Evolutionary conservation across 2,797 vertebrate genomes (phyloP).

Genomic region (Botia almorhae): DNA sequence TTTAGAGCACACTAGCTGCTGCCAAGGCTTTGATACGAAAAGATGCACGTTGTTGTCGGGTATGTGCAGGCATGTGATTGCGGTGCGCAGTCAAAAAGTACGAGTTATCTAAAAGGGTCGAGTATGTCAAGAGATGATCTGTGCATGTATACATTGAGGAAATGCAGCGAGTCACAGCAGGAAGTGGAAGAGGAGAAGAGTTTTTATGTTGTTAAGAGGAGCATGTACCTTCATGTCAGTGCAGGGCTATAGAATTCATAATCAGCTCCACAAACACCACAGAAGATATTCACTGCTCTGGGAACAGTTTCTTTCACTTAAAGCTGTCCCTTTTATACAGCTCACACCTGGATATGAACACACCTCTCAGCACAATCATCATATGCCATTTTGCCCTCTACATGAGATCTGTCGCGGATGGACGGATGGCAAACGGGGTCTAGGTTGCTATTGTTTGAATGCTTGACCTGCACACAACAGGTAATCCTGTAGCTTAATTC

Average conservation of each 20-base stretch:
- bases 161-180: constrained; percentile 25
- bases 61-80: constrained; percentile 1
- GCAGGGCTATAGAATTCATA: not conserved
- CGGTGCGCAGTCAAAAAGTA: not conserved
- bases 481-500: not conserved
- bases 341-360: not conserved
- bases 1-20: not conserved
- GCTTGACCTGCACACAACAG: not conserved
- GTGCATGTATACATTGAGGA: constrained; percentile 8
- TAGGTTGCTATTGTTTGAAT: no score
- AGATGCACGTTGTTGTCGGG: constrained; percentile 35
- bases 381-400: not conserved
- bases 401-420: not conserved
- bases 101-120: constrained; percentile 8
- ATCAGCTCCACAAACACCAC: not conserved
- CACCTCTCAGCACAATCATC: not conserved
- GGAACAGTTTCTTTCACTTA: not conserved
- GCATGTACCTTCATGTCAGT: not conserved
- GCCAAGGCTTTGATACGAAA: constrained; percentile 30
- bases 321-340: not conserved
- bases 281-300: not conserved
- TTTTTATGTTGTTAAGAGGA: not conserved
- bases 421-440: not conserved
- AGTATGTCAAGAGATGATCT: constrained; percentile 1
- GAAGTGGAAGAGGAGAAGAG: not conserved